Evolutionary conservation across 2,888 invertebrate genomes (phyloP).

Genomic region (Drosophila peninsularis): DNA sequence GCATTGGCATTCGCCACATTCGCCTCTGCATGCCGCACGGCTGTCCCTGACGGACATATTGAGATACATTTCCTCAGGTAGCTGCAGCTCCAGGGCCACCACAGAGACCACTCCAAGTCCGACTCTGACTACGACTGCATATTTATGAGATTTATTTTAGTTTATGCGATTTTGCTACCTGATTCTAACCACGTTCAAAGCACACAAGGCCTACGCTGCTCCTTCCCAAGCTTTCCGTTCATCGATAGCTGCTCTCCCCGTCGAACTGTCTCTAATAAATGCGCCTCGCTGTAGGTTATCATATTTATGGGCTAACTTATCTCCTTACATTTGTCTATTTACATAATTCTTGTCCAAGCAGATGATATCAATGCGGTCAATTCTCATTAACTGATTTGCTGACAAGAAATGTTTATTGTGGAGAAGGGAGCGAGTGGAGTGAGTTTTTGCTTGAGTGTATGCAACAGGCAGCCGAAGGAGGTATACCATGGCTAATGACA

Average conservation of each 20-base stretch:
- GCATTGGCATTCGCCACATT: constrained; percentile 25
- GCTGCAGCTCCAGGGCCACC: too few relatives aligned
- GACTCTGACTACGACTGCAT: constrained; percentile 47
- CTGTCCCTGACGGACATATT: constrained; percentile 59
- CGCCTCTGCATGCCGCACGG: constrained; percentile 42
- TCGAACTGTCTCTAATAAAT: constrained; percentile 23
- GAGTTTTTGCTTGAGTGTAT: background rate
- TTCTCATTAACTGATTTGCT: constrained; percentile 7
- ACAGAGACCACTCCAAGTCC: background rate
- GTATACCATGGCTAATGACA: background rate
- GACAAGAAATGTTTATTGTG: background rate
- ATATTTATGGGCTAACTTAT: constrained; percentile 32
- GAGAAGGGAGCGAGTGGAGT: too few relatives aligned
- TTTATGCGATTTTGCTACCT: constrained; percentile 76
- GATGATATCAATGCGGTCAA: background rate
- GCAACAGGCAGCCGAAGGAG: too few relatives aligned
- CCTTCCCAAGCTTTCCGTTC: constrained; percentile 27
- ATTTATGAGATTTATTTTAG: constrained; percentile 80
- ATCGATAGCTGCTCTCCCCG: constrained; percentile 58
- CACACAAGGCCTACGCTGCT: constrained; percentile 54
- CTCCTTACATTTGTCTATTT: constrained; percentile 9
- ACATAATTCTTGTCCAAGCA: background rate
- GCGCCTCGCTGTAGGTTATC: constrained; percentile 26
- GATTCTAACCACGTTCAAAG: constrained; percentile 54
- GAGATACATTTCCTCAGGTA: constrained; percentile 64